Evolutionary conservation across 2,888 invertebrate genomes (phyloP).

Genomic region (Ennomos fuscantarius): DNA sequence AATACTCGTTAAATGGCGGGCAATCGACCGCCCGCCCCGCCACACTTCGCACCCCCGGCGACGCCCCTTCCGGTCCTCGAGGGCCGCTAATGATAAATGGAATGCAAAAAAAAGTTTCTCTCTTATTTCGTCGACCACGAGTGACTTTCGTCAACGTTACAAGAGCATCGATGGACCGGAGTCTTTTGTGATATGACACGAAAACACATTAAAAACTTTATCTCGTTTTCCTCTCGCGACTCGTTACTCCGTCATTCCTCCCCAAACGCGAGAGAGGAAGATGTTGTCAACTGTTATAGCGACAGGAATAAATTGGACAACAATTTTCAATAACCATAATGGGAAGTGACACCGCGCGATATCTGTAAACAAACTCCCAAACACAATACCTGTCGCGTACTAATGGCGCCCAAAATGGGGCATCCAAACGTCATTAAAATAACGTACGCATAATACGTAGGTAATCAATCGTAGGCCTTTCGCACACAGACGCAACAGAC

Average conservation of each 20-base stretch:
- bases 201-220: conserved; percentile 46
- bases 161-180: conserved; percentile 36
- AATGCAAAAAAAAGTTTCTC: conserved; percentile 43
- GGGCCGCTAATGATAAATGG: conserved; percentile 43
- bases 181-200: conserved; percentile 43
- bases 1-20: conserved; percentile 65
- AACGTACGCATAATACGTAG: conserved; percentile 19
- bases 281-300: conserved; percentile 28
- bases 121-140: conserved; percentile 37
- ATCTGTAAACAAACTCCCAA: conserved; percentile 23
- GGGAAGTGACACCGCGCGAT: conserved; percentile 23
- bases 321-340: conserved; percentile 25
- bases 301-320: conserved; percentile 18
- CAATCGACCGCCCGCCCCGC: conserved; percentile 51
- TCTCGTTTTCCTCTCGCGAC: conserved; percentile 35
- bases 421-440: conserved; percentile 32
- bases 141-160: conserved; percentile 40
- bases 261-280: conserved; percentile 28
- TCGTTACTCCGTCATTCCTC: conserved; percentile 39
- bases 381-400: conserved; percentile 34
- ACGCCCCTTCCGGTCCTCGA: conserved; percentile 45
- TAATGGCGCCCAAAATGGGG: conserved; percentile 51
- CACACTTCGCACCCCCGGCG: conserved; percentile 31
- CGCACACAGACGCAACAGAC: conserved; percentile 4
- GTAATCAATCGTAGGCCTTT: conserved; percentile 28